Conservation (phyloP, 2,888 invertebrate genomes). For the Pristionchus mayeri region DNA sequence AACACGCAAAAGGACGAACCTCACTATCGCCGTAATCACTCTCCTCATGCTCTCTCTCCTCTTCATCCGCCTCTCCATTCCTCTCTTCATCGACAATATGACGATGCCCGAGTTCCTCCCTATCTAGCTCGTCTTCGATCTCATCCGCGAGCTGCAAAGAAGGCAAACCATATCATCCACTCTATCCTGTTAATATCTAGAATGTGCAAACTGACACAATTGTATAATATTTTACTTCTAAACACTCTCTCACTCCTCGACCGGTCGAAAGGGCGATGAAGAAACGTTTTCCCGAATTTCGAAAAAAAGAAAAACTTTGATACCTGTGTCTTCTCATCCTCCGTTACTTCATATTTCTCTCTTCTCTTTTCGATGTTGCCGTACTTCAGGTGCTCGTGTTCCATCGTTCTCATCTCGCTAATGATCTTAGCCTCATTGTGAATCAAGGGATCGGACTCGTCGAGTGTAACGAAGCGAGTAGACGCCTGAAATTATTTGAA, state of each 20-base stretch:
- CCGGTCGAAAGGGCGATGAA: no score
- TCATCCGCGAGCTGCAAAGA: not conserved
- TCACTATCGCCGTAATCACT: no score
- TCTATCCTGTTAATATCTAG: not conserved
- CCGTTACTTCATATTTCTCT: not conserved
- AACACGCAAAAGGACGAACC: no score
- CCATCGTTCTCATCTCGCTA: not conserved
- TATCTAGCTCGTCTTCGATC: slow-evolving; percentile 1
- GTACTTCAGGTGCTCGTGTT: not conserved
- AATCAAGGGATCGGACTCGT: not conserved
- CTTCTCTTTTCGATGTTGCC: not conserved
- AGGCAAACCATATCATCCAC: not conserved
- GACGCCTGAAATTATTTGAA: not conserved
- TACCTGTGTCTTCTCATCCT: not conserved
- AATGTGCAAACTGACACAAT: no score
- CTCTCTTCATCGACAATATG: no score
- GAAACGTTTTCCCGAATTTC: no score
- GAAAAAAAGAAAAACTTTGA: no score
- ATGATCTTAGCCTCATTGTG: not conserved
- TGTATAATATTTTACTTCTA: no score
- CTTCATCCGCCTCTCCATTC: not conserved
- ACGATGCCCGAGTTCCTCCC: not conserved
- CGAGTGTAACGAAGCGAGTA: not conserved
- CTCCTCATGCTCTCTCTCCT: not conserved
- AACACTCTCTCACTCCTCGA: no score